Evolutionary conservation across 35 echinoderm and acorn worm species (phyloP).

Genomic region (Acanthaster planci): DNA sequence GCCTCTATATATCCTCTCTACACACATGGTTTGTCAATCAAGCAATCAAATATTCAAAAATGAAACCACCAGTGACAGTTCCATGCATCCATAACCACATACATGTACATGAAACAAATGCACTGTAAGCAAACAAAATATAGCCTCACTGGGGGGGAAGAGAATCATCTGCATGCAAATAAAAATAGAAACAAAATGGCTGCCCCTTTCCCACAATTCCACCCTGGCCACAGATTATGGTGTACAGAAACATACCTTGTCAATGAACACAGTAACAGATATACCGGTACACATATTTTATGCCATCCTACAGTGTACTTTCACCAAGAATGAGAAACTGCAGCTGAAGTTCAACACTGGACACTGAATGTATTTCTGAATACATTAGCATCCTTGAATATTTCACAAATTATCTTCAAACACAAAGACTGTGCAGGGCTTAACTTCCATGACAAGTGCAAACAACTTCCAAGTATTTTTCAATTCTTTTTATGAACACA

Average conservation of each 20-base stretch:
- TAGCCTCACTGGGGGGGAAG: background rate
- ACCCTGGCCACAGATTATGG: background rate
- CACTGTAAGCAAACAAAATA: background rate
- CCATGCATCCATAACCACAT: constrained; percentile 5
- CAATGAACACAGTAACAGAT: background rate
- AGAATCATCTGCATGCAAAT: constrained; percentile 18
- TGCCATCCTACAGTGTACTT: too few relatives aligned
- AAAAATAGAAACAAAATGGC: background rate
- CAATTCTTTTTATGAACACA: too few relatives aligned
- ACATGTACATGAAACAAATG: background rate
- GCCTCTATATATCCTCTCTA: background rate
- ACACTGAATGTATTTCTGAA: too few relatives aligned
- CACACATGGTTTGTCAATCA: constrained; percentile 19
- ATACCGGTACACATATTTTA: too few relatives aligned
- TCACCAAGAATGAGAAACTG: too few relatives aligned
- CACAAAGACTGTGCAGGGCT: too few relatives aligned
- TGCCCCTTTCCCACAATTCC: background rate
- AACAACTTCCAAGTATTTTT: too few relatives aligned
- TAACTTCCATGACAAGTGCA: too few relatives aligned
- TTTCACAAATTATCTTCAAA: too few relatives aligned
- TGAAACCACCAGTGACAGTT: too few relatives aligned
- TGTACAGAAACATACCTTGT: background rate
- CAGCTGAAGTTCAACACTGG: too few relatives aligned
- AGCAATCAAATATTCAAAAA: constrained; percentile 15
- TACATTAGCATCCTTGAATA: too few relatives aligned